phyloP scores from a whole-genome alignment of 2,797 vertebrate species.

The Morelia viridis region DNA sequence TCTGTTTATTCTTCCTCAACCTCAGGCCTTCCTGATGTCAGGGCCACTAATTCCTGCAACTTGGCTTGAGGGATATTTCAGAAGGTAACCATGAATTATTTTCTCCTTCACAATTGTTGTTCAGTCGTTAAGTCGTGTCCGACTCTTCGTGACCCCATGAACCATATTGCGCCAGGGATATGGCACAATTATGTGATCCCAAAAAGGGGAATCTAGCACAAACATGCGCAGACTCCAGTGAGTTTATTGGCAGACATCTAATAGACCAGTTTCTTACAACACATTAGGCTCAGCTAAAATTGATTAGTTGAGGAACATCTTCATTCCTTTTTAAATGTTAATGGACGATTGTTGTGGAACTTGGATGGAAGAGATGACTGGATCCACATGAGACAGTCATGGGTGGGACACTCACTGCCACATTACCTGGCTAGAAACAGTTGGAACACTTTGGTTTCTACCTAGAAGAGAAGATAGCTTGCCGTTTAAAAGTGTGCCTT shows the following conservation, averaged over 20 bases:
- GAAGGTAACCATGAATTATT: too few relatives aligned
- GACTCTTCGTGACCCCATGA: too few relatives aligned
- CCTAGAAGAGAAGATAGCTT: not conserved
- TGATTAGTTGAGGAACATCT: not conserved
- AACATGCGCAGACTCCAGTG: not conserved
- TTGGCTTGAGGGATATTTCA: too few relatives aligned
- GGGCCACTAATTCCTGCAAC: too few relatives aligned
- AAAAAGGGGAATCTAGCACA: not conserved
- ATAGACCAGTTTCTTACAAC: not conserved
- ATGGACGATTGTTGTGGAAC: not conserved
- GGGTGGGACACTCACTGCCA: not conserved
- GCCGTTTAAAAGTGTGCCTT: not conserved
- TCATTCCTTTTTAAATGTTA: not conserved
- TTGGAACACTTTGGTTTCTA: not conserved
- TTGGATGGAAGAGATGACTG: not conserved
- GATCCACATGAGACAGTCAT: not conserved
- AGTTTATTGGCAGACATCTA: too few relatives aligned
- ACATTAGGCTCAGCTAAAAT: not conserved
- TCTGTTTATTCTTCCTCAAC: too few relatives aligned
- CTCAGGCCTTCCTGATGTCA: too few relatives aligned
- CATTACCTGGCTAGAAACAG: not conserved
- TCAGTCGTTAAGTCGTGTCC: too few relatives aligned
- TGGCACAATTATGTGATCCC: too few relatives aligned
- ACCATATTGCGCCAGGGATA: too few relatives aligned
- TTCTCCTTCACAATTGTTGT: too few relatives aligned